Percentiles rank a stretch among this genome's conserved stretches.
phyloP scores from a whole-genome alignment of 2,888 invertebrate species.

The Ceramica pisi region DNA sequence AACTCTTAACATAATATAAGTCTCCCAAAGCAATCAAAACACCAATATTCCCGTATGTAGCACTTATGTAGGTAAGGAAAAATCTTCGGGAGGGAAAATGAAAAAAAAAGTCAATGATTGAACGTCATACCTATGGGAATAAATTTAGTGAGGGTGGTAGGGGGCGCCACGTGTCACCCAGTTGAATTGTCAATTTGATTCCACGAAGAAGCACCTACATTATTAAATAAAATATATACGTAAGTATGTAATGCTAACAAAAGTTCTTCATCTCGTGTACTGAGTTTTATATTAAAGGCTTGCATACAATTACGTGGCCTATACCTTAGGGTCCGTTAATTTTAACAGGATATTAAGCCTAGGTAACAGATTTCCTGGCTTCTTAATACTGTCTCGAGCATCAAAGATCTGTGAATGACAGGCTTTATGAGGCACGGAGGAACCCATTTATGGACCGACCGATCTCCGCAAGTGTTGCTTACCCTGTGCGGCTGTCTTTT shows the following conservation, averaged over 20 bases:
- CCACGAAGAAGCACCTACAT: slow-evolving; percentile 70
- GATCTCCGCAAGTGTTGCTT: no score
- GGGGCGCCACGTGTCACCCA: slow-evolving; percentile 80
- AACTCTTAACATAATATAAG: slow-evolving; percentile 43
- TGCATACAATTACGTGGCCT: not conserved
- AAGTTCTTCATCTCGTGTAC: slow-evolving; percentile 39
- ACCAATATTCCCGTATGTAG: slow-evolving; percentile 61
- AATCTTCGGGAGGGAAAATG: slow-evolving; percentile 67
- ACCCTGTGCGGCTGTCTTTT: no score
- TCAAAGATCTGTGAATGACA: no score
- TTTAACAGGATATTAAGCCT: no score
- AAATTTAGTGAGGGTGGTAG: slow-evolving; percentile 79
- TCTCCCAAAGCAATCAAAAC: slow-evolving; percentile 61
- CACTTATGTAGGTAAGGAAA: slow-evolving; percentile 67
- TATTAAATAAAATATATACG: slow-evolving; percentile 65
- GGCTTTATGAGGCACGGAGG: not conserved
- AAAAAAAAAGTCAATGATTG: slow-evolving; percentile 86
- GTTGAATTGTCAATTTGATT: slow-evolving; percentile 84
- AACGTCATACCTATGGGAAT: slow-evolving; percentile 89
- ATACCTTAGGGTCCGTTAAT: no score
- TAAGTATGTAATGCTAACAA: slow-evolving; percentile 45
- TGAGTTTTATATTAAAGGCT: slow-evolving; percentile 29
- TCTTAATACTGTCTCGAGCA: no score
- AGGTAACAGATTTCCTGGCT: not conserved
- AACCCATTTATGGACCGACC: not conserved